A percentile compares a stretch with the other conserved stretches of the same genome.
These are phyloP conservation scores for Poicephalus meyeri DNA, from an alignment of 2,113 vertebrate genomes.

Conservation along the genomic window DNA sequence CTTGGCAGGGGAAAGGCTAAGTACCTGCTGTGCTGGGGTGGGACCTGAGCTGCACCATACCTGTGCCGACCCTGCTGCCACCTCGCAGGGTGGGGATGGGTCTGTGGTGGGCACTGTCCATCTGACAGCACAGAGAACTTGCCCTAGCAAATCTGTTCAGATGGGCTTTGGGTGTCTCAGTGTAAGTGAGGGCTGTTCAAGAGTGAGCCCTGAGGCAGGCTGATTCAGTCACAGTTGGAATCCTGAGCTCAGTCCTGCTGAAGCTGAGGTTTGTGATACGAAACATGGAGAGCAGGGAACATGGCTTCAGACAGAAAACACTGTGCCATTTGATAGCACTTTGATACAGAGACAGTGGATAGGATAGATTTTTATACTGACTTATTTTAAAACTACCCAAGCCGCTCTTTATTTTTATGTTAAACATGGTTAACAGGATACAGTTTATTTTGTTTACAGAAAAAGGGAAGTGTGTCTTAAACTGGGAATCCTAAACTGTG, in stretches of 20 bases:
- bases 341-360: neutral
- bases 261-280: neutral
- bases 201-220: neutral
- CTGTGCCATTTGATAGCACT: slow-evolving; percentile 9
- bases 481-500: neutral
- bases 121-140: neutral
- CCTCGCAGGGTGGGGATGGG: accelerated
- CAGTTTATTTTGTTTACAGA: slow-evolving; percentile 60
- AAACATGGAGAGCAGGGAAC: neutral
- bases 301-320: neutral
- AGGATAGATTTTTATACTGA: slow-evolving; percentile 25
- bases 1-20: neutral
- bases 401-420: slow-evolving; percentile 13
- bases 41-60: neutral
- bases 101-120: accelerated
- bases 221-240: neutral
- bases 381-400: neutral
- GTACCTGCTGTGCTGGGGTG: neutral
- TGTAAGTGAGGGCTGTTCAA: neutral
- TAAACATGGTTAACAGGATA: slow-evolving; percentile 29
- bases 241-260: neutral
- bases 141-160: accelerated
- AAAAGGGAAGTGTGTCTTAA: slow-evolving; percentile 21
- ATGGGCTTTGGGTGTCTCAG: neutral
- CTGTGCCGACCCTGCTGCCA: neutral